Conservation (phyloP, 2,797 vertebrate species). For the Sebastes iracundus region DNA sequence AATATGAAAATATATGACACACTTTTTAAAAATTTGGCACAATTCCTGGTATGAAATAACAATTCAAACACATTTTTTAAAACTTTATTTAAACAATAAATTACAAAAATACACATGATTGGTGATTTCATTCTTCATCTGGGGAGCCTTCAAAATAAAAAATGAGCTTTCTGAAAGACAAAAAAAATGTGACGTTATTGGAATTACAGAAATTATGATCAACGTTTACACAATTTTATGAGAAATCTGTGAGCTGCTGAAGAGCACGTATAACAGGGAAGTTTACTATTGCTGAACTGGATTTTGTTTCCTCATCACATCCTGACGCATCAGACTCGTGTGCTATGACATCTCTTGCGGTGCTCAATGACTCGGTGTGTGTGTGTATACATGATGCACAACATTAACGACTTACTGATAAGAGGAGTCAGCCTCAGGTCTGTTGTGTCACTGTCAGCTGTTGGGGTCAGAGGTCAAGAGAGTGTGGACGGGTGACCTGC, state of each 20-base stretch:
- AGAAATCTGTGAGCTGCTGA: neutral
- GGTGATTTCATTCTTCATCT: slow-evolving; percentile 61
- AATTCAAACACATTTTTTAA: neutral
- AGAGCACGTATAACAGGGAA: neutral
- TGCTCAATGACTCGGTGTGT: neutral
- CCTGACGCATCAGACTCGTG: neutral
- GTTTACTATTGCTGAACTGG: neutral
- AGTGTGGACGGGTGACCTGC: slow-evolving; percentile 84
- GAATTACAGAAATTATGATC: neutral
- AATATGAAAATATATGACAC: neutral
- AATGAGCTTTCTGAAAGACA: slow-evolving; percentile 76
- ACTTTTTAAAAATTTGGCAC: neutral
- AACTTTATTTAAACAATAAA: slow-evolving; percentile 50
- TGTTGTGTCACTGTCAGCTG: slow-evolving; percentile 10
- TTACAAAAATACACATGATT: slow-evolving; percentile 27
- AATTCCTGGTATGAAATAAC: neutral
- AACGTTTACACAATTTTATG: neutral
- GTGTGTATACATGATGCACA: neutral
- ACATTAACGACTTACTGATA: slow-evolving; percentile 24
- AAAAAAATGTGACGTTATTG: slow-evolving; percentile 27
- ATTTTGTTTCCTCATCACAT: neutral
- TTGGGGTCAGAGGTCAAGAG: slow-evolving; percentile 82
- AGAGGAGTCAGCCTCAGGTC: slow-evolving; percentile 8
- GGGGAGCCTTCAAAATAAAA: slow-evolving; percentile 64
- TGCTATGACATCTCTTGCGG: too few species aligned